A percentile compares a stretch with the other conserved stretches of the same genome.
Evolutionary conservation across 2,113 vertebrate species (phyloP).

Genomic region (Eptatretus burgeri): DNA sequence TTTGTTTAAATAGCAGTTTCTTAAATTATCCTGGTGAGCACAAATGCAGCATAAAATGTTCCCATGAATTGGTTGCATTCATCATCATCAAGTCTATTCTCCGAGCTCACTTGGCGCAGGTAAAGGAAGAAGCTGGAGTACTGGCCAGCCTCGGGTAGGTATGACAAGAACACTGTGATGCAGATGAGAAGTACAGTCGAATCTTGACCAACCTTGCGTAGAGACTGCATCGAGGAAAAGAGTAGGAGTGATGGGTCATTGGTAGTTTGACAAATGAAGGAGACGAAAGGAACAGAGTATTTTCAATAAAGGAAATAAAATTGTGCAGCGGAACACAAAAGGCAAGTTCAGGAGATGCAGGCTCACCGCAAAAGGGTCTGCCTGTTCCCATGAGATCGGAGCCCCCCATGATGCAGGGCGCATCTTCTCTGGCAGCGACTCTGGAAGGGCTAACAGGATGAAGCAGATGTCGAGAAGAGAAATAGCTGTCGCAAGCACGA

Average conservation of each 20-base stretch:
- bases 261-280: no score
- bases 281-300: no score
- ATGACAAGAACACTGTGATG: conserved; percentile 65
- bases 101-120: conserved; percentile 34
- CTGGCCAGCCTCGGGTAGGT: conserved; percentile 59
- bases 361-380: conserved; percentile 48
- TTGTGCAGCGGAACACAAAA: no score
- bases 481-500: conserved; percentile 42
- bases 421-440: conserved; percentile 63
- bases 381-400: conserved; percentile 61
- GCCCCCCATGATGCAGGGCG: conserved; percentile 57
- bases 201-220: conserved; percentile 62
- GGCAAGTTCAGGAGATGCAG: not conserved
- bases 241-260: no score
- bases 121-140: conserved; percentile 80
- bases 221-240: conserved; percentile 20
- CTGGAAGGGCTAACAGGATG: conserved; percentile 51
- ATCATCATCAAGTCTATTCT: not conserved
- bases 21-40: no score
- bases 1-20: no score
- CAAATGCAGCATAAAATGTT: no score
- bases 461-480: conserved; percentile 56
- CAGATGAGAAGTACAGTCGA: conserved; percentile 68
- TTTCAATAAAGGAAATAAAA: no score
- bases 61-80: not conserved